phyloP scores from a whole-genome alignment of 37 sponge, comb jelly and placozoan species.

The Ianthella basta region DNA sequence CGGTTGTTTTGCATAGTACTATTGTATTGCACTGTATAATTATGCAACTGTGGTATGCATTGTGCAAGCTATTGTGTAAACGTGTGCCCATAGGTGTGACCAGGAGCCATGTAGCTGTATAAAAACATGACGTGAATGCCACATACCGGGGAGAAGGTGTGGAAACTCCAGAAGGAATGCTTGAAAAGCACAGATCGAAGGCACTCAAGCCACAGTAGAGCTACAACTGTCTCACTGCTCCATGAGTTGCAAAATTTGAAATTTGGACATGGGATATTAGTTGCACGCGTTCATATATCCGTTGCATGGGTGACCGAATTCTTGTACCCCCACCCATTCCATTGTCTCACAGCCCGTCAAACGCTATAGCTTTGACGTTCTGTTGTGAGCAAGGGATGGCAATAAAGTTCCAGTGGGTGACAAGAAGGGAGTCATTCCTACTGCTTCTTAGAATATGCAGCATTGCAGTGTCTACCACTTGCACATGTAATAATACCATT shows the following conservation, averaged over 20 bases:
- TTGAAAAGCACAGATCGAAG: neutral
- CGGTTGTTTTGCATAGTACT: neutral
- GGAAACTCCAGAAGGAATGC: neutral
- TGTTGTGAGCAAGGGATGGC: constrained; percentile 8
- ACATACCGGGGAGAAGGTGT: neutral
- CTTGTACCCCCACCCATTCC: neutral
- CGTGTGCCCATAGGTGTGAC: constrained; percentile 6
- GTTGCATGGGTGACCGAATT: constrained; percentile 24
- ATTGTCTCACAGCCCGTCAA: constrained; percentile 1
- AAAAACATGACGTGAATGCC: neutral
- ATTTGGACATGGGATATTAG: too few species aligned
- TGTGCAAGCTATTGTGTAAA: neutral
- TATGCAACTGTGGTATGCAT: constrained; percentile 35
- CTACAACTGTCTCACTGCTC: too few species aligned
- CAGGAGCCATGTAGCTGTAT: neutral
- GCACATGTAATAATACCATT: constrained; percentile 29
- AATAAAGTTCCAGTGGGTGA: constrained; percentile 60
- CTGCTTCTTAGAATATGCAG: constrained; percentile 40
- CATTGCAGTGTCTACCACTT: constrained; percentile 32
- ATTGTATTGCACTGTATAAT: neutral
- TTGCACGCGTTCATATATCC: too few species aligned
- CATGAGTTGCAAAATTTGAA: too few species aligned
- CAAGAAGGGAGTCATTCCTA: constrained; percentile 49
- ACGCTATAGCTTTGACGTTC: neutral
- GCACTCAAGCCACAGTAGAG: neutral